phyloP scores from a whole-genome alignment of 2,113 vertebrate genomes.

The Xiphorhynchus elegans region DNA sequence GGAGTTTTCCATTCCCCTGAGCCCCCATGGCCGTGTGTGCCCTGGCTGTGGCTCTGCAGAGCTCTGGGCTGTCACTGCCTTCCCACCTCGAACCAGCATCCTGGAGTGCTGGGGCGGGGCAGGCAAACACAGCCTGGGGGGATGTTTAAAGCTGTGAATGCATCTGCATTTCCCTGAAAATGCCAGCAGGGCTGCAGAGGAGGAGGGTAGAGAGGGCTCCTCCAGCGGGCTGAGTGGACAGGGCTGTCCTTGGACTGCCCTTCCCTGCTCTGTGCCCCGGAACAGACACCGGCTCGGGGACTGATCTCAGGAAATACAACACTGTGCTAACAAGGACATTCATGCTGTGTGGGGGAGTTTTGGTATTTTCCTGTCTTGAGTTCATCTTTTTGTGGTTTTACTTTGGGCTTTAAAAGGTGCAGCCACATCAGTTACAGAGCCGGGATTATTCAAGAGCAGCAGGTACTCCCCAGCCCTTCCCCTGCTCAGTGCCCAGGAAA shows the following conservation, averaged over 20 bases:
- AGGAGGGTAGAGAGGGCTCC: background rate
- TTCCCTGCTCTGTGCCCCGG: background rate
- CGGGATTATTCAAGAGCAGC: background rate
- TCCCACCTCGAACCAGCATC: background rate
- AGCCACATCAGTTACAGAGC: background rate
- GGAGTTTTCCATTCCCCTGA: background rate
- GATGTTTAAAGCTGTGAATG: background rate
- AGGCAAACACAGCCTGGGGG: background rate
- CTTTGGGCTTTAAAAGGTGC: background rate
- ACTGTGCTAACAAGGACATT: background rate
- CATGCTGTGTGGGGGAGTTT: background rate
- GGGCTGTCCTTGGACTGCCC: background rate
- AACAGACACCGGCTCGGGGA: rapidly evolving
- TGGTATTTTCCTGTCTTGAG: background rate
- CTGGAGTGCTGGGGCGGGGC: background rate
- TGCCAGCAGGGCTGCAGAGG: background rate
- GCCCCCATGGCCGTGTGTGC: background rate
- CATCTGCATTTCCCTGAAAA: background rate
- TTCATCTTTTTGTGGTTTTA: background rate
- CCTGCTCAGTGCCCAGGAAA: background rate
- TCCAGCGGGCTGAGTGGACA: background rate
- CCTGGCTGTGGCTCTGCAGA: background rate
- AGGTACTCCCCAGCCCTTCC: background rate
- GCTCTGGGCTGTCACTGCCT: background rate
- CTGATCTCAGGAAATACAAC: background rate